Base-by-base conservation (phyloP, 2,888 invertebrate species). In the Megalurothrips usitatus region DNA sequence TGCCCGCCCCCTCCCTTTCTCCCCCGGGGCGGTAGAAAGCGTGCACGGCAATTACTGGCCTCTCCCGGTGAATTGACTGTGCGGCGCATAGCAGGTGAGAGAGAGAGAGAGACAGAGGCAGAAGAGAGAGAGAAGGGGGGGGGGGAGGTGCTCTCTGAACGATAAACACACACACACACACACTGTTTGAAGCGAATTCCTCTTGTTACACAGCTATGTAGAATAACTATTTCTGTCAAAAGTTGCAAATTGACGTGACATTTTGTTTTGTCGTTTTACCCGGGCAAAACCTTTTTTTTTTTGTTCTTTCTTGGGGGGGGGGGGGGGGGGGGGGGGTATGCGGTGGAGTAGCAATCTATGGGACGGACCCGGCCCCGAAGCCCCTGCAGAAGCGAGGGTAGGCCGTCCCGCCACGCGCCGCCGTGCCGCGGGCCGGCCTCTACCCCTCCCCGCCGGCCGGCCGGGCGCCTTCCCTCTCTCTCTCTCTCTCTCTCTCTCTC, bases 1-100 rank as follows among this genome's bases (percentile, higher is more conserved):
- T 28, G 34, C 26, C 43, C 52, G 19, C 43, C 19, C 58, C 78
- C 28, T 80, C 80, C 80, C 79, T 63, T 52, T 58, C 58, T 14
- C 58, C 58, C 58, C 58, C 17, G 4, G 58, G 58, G 58, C 58
- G 58, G 58, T 58, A 58, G 58, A 58, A 58, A 58, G 58, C n/a
- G 58, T n/a, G 34, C 34, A 43, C 34, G 34, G 34, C 34, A 52
- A 52, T 52, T 52, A n/a, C 58, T 58, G 58, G 68, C 26, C 68
- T 23, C 11, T 23, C 26, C 68, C 10, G 68, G 11, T 26, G 58
- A 17, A 52, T 12, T 58, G 19, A 58, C 58, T 19, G 58, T 58
- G 14, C 19, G 14, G 19, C 14, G 58, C 58, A 19, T 17, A 58
- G 58, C 17, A 12, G 52, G 1, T 2, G 19, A 2, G 19, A 1